Percentiles rank a stretch among this genome's conserved stretches.
Evolutionary conservation across 2,888 invertebrate genomes (phyloP).

Genomic region (Drymonia ruficornis): DNA sequence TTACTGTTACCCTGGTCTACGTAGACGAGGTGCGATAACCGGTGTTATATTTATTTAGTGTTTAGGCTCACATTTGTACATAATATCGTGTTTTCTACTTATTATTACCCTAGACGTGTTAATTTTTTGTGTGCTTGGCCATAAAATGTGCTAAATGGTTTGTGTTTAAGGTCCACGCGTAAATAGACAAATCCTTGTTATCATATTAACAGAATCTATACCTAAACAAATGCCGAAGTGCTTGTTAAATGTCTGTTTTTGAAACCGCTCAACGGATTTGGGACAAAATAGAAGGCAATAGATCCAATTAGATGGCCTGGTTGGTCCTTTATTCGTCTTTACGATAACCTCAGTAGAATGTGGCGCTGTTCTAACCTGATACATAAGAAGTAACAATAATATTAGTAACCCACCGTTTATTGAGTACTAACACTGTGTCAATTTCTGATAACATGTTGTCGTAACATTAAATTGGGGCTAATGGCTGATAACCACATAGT

Average conservation of each 20-base stretch:
- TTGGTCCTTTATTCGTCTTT: too few species aligned
- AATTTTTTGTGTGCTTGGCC: slow-evolving; percentile 13
- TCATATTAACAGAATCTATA: not conserved
- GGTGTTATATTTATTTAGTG: not conserved
- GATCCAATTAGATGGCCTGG: too few species aligned
- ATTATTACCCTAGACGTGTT: slow-evolving; percentile 6
- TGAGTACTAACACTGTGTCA: not conserved
- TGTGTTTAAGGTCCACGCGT: slow-evolving; percentile 11
- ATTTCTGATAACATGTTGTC: slow-evolving; percentile 25
- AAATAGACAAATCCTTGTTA: not conserved
- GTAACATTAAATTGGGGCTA: slow-evolving; percentile 41
- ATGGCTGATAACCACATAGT: slow-evolving; percentile 53
- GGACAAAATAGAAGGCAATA: too few species aligned
- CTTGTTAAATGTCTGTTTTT: too few species aligned
- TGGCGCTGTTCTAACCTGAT: too few species aligned
- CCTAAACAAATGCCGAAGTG: too few species aligned
- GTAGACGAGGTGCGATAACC: slow-evolving; percentile 4
- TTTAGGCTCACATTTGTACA: too few species aligned
- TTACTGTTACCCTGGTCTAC: not conserved
- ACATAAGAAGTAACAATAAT: too few species aligned
- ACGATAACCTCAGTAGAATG: too few species aligned
- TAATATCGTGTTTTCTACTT: too few species aligned
- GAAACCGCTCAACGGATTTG: too few species aligned
- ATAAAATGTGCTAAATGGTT: slow-evolving; percentile 14
- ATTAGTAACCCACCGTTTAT: not conserved